Conservation (phyloP, 2,113 vertebrate genomes). For the Noturus placidus region DNA sequence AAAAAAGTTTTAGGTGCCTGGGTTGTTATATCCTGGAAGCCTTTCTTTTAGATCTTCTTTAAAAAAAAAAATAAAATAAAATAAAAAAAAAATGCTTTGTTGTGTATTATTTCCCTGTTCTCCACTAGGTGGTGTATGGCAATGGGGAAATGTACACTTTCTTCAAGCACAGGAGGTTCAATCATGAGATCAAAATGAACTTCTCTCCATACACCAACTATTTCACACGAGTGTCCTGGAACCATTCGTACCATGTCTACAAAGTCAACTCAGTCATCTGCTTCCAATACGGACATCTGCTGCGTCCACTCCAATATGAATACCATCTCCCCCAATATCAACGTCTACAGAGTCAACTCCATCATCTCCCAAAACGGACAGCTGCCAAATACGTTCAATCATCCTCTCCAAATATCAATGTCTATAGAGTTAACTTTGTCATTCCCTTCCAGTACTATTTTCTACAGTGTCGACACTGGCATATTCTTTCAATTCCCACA, state of each 20-base stretch:
- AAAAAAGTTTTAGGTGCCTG: neutral
- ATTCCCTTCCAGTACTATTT: neutral
- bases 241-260: slow-evolving; percentile 92
- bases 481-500: neutral
- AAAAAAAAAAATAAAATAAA: too few species aligned
- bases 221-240: slow-evolving; percentile 95
- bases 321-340: too few species aligned
- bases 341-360: neutral
- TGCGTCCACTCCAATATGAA: too few species aligned
- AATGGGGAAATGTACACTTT: slow-evolving; percentile 82
- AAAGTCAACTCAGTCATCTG: slow-evolving; percentile 96
- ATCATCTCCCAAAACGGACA: neutral
- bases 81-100: neutral
- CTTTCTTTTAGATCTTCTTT: neutral
- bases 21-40: neutral
- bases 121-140: slow-evolving; percentile 81
- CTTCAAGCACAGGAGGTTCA: slow-evolving; percentile 91
- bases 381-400: neutral
- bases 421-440: neutral
- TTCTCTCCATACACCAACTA: slow-evolving; percentile 97
- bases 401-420: neutral
- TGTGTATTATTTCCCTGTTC: slow-evolving; percentile 17
- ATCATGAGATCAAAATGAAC: slow-evolving; percentile 95
- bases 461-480: neutral
- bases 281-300: slow-evolving; percentile 84